Evolutionary conservation across 2,888 invertebrate species (phyloP).

Genomic region (Malthinus seriepunctatus): DNA sequence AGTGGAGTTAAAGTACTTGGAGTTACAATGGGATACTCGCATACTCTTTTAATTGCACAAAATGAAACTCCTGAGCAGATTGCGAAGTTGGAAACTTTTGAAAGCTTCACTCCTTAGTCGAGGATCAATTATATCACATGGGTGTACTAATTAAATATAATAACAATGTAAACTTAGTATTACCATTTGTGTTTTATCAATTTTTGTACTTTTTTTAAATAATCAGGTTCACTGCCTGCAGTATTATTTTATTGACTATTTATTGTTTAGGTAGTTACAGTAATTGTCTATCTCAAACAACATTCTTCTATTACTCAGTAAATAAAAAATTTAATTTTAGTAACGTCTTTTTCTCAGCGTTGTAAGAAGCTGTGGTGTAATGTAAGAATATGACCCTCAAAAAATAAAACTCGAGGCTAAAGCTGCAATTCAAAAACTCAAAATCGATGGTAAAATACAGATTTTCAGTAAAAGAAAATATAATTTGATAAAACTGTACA

Average conservation of each 20-base stretch:
- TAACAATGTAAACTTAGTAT: slow-evolving; percentile 6
- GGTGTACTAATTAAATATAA: slow-evolving; percentile 5
- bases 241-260: slow-evolving; percentile 27
- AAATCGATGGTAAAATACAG: too few species aligned
- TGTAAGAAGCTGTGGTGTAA: too few species aligned
- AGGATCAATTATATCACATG: background rate
- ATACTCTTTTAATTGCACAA: slow-evolving; percentile 73
- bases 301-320: too few species aligned
- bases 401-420: too few species aligned
- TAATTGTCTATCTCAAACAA: background rate
- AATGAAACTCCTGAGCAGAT: slow-evolving; percentile 68
- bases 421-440: too few species aligned
- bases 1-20: slow-evolving; percentile 76
- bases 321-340: too few species aligned
- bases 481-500: too few species aligned
- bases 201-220: slow-evolving; percentile 21
- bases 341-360: too few species aligned
- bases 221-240: slow-evolving; percentile 13
- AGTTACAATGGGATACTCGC: slow-evolving; percentile 84
- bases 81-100: slow-evolving; percentile 62
- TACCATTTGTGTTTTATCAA: background rate
- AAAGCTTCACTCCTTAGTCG: slow-evolving; percentile 53
- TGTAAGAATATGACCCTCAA: too few species aligned
- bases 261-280: slow-evolving; percentile 6
- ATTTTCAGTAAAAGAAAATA: too few species aligned